These are phyloP conservation scores for Sander lucioperca DNA, from an alignment of 2,113 vertebrate genomes.

Conservation along the genomic window DNA sequence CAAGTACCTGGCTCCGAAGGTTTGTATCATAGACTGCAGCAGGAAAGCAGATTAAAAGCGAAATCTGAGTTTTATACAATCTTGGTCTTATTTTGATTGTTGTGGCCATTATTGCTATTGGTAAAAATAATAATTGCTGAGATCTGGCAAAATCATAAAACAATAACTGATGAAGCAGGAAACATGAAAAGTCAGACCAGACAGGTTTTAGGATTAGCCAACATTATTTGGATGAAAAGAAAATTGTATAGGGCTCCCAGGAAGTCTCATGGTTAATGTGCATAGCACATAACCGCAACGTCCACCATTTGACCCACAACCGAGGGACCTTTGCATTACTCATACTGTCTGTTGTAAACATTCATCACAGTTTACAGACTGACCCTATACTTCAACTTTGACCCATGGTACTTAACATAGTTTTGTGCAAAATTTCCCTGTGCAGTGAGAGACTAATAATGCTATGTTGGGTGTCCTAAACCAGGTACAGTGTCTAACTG, in stretches of 20 bases:
- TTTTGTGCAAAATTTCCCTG: slow-evolving; percentile 4
- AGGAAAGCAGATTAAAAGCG: slow-evolving; percentile 18
- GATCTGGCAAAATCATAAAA: not conserved
- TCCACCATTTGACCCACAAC: not conserved
- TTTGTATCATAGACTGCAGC: slow-evolving; percentile 7
- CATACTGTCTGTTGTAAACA: not conserved
- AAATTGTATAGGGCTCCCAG: not conserved
- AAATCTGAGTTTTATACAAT: slow-evolving; percentile 3
- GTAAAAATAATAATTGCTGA: no score
- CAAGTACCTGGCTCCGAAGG: slow-evolving; percentile 26
- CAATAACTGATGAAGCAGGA: not conserved
- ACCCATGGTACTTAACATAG: not conserved
- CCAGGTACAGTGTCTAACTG: not conserved
- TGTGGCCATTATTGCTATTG: not conserved
- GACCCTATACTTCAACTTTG: not conserved
- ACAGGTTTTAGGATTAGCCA: not conserved
- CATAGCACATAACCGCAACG: not conserved
- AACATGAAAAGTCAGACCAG: not conserved
- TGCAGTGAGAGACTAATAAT: not conserved
- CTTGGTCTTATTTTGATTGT: not conserved
- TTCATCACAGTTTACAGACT: not conserved
- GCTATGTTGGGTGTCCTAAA: slow-evolving; percentile 10
- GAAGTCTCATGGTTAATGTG: not conserved
- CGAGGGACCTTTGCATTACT: not conserved
- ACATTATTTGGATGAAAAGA: not conserved